Evolutionary conservation across 2,797 vertebrate species (phyloP), one percentile per base, ranked within the genome.

Genomic region (Sebastes melanostomus): DNA sequence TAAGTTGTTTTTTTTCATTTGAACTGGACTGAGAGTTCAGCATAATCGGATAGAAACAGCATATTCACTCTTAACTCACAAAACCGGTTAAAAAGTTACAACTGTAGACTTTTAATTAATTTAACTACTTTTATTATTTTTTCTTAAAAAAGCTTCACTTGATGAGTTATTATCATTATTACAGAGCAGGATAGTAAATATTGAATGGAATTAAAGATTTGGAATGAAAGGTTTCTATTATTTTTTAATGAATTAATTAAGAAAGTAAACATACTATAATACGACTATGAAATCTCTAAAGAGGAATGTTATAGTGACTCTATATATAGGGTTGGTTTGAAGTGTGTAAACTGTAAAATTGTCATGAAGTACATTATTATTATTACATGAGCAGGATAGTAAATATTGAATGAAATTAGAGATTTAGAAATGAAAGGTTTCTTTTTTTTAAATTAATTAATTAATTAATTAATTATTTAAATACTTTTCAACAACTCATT

Each of bases 1-100:
- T 59, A 9, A 14, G 75, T 75, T 22, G 56, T 50, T 89, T 46
- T 81, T 84, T 66, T 72, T 81, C 60, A 72, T 83, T 66, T 70
- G 29, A 73, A 82, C 69, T 67, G 32, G 71, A 82, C 72, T 55
- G 36, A 80, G 10, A 69, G 38, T 70, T 66, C 5, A 77, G 60
- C 50, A 85, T 68, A 75, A 85, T 81, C 69, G 22, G 42, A 81
- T 72, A 58, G 8, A 85, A 63, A 79, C 20, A 71, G 11, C 54
- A 63, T 69, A 72, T 68, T 72, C 11, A 72, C 22, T 62, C 12
- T 10, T 10, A 52, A 71, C 65, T 74, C 25, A 56, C 25, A 62
- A 52, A 79, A 46, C 2, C 8, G 3, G 2, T 18, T 14, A 59
- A 30, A 54, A 81, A 77, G 68, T 82, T 66, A 20, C 24, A 34